phyloP scores from a whole-genome alignment of 2,797 vertebrate genomes.

The Sarcoramphus papa region DNA sequence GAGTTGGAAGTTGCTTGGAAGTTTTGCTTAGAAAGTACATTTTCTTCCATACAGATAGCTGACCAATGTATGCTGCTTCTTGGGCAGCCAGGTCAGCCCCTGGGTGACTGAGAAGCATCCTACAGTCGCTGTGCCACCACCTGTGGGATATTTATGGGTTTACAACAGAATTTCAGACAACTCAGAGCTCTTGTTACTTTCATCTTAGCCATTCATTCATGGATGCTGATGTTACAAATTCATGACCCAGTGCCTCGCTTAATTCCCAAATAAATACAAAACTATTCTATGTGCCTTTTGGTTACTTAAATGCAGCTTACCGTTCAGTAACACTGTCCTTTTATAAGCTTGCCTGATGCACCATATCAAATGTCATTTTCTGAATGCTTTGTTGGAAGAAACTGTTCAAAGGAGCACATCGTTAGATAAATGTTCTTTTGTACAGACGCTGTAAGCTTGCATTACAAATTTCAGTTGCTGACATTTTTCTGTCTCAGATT shows the following conservation, averaged over 20 bases:
- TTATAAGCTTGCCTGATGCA: not conserved
- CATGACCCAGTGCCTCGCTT: rapidly evolving
- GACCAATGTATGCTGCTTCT: not conserved
- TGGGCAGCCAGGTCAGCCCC: not conserved
- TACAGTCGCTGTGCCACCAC: rapidly evolving
- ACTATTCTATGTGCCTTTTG: not conserved
- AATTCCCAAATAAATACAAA: not conserved
- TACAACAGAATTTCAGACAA: not conserved
- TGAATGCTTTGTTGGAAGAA: not conserved
- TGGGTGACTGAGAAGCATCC: not conserved
- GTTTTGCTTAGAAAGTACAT: not conserved
- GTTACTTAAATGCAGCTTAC: not conserved
- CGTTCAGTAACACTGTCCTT: not conserved
- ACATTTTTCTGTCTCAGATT: not conserved
- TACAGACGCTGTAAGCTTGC: not conserved
- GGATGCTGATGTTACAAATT: not conserved
- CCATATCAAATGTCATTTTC: not conserved
- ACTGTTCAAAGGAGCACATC: not conserved
- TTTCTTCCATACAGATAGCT: not conserved
- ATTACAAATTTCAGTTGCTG: not conserved
- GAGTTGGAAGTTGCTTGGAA: not conserved
- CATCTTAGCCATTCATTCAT: not conserved
- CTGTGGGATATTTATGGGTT: not conserved
- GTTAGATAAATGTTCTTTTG: not conserved
- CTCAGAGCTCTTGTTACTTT: not conserved